Percentiles rank a stretch among this genome's conserved stretches.
phyloP scores from a whole-genome alignment of 2,113 vertebrate genomes.

The Scytalopus superciliaris region DNA sequence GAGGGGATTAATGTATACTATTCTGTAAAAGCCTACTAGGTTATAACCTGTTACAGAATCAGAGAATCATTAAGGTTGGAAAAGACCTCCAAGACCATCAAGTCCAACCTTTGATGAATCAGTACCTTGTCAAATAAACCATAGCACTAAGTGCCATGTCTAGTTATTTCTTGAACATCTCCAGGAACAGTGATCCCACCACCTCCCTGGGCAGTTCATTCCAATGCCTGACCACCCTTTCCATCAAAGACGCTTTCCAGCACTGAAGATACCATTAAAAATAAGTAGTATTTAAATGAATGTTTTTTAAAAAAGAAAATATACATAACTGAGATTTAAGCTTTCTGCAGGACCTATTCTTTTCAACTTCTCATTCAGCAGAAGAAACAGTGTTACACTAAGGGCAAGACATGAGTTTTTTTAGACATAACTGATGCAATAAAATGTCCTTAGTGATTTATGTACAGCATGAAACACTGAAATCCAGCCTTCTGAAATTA shows the following conservation, averaged over 20 bases:
- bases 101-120: neutral
- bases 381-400: neutral
- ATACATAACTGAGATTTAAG: neutral
- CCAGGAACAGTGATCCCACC: neutral
- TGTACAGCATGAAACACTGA: neutral
- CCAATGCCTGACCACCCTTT: neutral
- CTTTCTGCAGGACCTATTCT: neutral
- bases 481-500: neutral
- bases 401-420: neutral
- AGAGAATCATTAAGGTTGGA: neutral
- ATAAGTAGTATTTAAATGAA: neutral
- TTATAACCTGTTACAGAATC: neutral
- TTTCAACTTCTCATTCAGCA: neutral
- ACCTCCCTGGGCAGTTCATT: neutral
- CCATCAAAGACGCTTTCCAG: neutral
- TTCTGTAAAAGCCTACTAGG: neutral
- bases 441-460: neutral
- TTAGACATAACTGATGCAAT: neutral
- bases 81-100: neutral
- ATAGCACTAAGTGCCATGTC: neutral
- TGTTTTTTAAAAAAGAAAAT: neutral
- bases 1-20: neutral
- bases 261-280: neutral
- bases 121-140: neutral
- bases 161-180: neutral